phyloP scores from a whole-genome alignment of 2,888 invertebrate species.

The Hylaea fasciaria region DNA sequence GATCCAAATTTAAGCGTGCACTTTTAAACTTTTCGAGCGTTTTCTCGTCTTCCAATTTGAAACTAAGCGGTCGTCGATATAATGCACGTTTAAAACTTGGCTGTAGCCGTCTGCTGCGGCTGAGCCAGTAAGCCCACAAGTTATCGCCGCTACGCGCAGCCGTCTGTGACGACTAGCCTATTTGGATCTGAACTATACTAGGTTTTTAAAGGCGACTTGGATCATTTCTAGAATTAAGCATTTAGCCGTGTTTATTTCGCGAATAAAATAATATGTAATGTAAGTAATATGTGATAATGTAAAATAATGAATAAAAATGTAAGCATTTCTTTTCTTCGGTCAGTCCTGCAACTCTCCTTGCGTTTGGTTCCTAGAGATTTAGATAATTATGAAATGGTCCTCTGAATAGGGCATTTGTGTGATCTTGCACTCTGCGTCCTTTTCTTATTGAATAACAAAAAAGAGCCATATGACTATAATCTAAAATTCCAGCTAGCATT shows the following conservation, averaged over 20 bases:
- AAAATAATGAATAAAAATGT: too few species aligned
- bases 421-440: too few species aligned
- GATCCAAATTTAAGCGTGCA: conserved; percentile 4
- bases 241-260: not conserved
- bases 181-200: conserved; percentile 15
- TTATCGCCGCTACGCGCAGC: conserved; percentile 47
- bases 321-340: not conserved
- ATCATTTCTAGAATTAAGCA: not conserved
- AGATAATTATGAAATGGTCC: too few species aligned
- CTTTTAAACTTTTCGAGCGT: conserved; percentile 9
- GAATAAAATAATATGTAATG: too few species aligned
- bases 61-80: conserved; percentile 12
- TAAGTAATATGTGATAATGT: too few species aligned
- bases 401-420: too few species aligned
- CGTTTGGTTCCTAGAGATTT: too few species aligned
- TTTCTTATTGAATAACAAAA: too few species aligned
- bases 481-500: conserved; percentile 32
- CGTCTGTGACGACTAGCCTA: conserved; percentile 20
- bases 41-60: conserved; percentile 15
- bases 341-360: too few species aligned
- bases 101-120: conserved; percentile 43
- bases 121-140: conserved; percentile 51
- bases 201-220: conserved; percentile 9
- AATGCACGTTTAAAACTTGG: conserved; percentile 44
- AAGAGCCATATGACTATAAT: conserved; percentile 32